Conservation (phyloP, 2,113 vertebrate species). For the Varanus komodoensis region DNA sequence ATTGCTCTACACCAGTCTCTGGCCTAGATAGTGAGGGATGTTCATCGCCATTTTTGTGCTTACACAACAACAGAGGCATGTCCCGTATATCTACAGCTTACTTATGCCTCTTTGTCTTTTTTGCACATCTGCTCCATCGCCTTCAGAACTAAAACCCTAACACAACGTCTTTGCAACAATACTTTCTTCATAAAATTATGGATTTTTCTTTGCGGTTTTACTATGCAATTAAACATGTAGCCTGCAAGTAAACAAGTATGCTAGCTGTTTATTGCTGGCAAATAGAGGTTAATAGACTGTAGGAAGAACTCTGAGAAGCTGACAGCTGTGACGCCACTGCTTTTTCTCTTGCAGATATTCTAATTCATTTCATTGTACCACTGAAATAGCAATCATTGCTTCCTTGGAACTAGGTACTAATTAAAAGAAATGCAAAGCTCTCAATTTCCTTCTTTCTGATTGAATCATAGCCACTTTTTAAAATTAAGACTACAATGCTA, state of each 20-base stretch:
- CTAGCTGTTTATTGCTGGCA: background rate
- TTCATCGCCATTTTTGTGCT: background rate
- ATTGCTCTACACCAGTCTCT: no score
- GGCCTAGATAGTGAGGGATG: no score
- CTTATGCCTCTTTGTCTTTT: background rate
- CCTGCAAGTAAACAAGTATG: background rate
- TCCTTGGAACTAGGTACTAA: background rate
- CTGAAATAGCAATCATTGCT: background rate
- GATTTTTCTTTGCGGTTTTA: background rate
- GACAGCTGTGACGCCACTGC: background rate
- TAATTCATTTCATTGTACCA: background rate
- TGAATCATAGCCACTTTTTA: background rate
- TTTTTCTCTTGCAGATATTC: background rate
- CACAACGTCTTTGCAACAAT: background rate
- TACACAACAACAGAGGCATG: background rate
- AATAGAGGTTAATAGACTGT: slow-evolving; percentile 2
- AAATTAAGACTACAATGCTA: background rate
- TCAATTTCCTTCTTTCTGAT: background rate
- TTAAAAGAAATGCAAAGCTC: background rate
- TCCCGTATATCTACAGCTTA: background rate
- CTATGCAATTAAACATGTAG: background rate
- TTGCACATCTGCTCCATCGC: background rate
- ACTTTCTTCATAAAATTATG: background rate
- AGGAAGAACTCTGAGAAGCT: background rate
- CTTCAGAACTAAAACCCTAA: background rate